phyloP scores from a whole-genome alignment of 2,113 vertebrate genomes.

The Alethe castanea region DNA sequence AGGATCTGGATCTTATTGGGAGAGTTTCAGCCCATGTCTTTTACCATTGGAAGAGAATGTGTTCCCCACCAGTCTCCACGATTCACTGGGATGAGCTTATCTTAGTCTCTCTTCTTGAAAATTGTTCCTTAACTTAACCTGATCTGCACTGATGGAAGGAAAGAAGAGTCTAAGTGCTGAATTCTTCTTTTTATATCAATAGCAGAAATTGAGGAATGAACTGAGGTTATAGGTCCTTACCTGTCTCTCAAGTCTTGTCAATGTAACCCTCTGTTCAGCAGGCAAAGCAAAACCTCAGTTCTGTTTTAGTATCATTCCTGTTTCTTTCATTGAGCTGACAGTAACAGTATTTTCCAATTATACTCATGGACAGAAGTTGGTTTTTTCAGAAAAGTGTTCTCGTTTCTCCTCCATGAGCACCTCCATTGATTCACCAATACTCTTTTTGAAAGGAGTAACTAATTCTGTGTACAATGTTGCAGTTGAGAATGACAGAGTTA shows the following conservation, averaged over 20 bases:
- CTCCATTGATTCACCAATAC: not conserved
- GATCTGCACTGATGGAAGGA: not conserved
- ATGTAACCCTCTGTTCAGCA: not conserved
- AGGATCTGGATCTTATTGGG: not conserved
- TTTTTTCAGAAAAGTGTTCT: not conserved
- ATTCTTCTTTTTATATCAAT: not conserved
- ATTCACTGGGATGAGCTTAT: not conserved
- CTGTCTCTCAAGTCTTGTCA: not conserved
- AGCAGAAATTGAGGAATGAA: not conserved
- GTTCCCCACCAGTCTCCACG: not conserved
- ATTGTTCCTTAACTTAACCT: not conserved
- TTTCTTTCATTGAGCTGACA: not conserved
- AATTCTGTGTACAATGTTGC: not conserved
- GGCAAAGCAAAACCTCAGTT: not conserved
- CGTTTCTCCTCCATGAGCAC: not conserved
- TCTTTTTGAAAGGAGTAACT: not conserved
- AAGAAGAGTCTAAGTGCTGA: not conserved
- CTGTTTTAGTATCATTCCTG: not conserved
- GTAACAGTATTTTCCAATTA: not conserved
- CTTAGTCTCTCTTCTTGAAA: not conserved
- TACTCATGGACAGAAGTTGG: not conserved
- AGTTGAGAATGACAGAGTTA: not conserved
- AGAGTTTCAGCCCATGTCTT: not conserved
- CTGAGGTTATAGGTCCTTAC: not conserved
- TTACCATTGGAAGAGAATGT: not conserved